These are phyloP conservation scores for Scleropages formosus DNA, from an alignment of 2,797 vertebrate genomes.

Conservation along the genomic window DNA sequence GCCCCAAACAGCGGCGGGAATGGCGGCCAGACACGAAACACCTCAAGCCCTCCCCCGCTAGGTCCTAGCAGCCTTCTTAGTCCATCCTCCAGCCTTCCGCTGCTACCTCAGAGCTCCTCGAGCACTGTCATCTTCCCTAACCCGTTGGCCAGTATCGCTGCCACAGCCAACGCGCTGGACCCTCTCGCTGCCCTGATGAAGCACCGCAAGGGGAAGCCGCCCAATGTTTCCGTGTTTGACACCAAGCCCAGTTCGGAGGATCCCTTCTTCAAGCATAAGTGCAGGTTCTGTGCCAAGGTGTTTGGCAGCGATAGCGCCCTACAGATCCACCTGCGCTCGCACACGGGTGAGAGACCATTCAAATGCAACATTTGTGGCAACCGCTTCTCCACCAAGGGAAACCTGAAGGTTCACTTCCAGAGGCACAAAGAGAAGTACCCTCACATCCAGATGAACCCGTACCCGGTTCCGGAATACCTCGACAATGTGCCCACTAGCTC, in stretches of 20 bases:
- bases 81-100: slow-evolving; percentile 86
- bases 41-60: slow-evolving; percentile 79
- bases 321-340: slow-evolving; percentile 97
- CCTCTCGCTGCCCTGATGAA: slow-evolving; percentile 94
- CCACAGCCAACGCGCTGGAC: slow-evolving; percentile 94
- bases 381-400: slow-evolving; percentile 98
- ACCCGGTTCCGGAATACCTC: slow-evolving; percentile 98
- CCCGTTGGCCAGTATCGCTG: slow-evolving; percentile 94
- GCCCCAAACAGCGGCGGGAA: slow-evolving; percentile 64
- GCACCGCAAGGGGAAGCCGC: slow-evolving; percentile 96
- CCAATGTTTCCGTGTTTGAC: slow-evolving; percentile 96
- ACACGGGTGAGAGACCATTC: slow-evolving; percentile 96
- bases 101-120: slow-evolving; percentile 95
- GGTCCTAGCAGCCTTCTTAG: slow-evolving; percentile 81
- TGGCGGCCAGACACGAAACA: slow-evolving; percentile 73
- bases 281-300: slow-evolving; percentile 98
- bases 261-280: slow-evolving; percentile 99
- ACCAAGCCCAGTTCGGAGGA: slow-evolving; percentile 94
- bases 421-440: slow-evolving; percentile 99
- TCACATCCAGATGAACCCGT: slow-evolving; percentile 99
- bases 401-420: slow-evolving; percentile 98
- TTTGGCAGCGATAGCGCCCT: slow-evolving; percentile 98
- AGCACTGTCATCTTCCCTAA: slow-evolving; percentile 98
- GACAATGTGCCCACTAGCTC: slow-evolving; percentile 98
- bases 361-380: slow-evolving; percentile 99